Percentiles rank a stretch among this genome's conserved stretches.
Evolutionary conservation across 1,140 invertebrate genomes (phyloP).

Genomic region (Megalopta genalis): DNA sequence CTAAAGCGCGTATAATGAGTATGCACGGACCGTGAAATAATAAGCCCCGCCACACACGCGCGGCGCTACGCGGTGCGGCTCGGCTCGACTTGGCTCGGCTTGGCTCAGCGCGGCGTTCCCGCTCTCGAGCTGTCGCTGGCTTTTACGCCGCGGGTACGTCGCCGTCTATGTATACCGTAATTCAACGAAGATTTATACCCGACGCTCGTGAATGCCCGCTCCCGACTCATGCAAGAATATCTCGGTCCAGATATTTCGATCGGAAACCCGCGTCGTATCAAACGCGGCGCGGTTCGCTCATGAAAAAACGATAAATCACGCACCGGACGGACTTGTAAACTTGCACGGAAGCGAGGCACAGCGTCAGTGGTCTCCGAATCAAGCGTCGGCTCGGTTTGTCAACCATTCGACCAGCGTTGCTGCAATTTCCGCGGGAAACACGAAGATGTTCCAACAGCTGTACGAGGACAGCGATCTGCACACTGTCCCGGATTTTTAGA

Average conservation of each 20-base stretch:
- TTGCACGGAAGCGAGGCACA: conserved; percentile 22
- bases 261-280: conserved; percentile 30
- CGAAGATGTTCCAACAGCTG: too few relatives aligned
- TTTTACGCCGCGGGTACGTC: neutral
- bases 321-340: conserved; percentile 13
- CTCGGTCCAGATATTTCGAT: conserved; percentile 51
- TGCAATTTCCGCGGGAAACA: too few relatives aligned
- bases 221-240: conserved; percentile 39
- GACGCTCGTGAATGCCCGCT: conserved; percentile 36
- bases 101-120: too few relatives aligned
- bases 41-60: conserved; percentile 40
- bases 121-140: neutral
- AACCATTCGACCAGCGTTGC: too few relatives aligned
- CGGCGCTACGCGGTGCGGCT: too few relatives aligned
- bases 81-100: too few relatives aligned
- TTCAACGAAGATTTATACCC: conserved; percentile 56
- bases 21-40: conserved; percentile 51
- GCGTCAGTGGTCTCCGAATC: conserved; percentile 14
- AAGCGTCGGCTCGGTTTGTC: neutral
- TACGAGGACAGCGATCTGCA: too few relatives aligned
- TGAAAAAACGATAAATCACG: conserved; percentile 54
- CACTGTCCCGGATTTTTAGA: too few relatives aligned
- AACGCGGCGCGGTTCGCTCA: conserved; percentile 25
- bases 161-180: conserved; percentile 19
- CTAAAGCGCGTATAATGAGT: conserved; percentile 48